Base-by-base conservation (phyloP, 2,113 vertebrate species). In the Pelobates fuscus region DNA sequence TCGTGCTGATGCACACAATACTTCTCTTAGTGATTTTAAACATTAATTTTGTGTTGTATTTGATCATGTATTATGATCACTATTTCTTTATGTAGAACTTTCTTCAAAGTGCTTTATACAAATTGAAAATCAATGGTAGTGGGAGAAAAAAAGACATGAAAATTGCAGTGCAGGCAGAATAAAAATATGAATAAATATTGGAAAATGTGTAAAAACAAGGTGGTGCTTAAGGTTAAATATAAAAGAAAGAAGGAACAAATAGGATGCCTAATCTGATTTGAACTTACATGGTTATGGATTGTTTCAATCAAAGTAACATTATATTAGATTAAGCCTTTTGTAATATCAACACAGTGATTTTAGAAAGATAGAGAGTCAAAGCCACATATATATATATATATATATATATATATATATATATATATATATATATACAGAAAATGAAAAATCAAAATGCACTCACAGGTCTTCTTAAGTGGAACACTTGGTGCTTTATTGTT, bases 171-270 rank as follows among this genome's bases (percentile, higher is more conserved):
- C 24, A 73, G 60, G 32, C 61, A 65, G 30, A 73, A 73, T 55
- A 73, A 67, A 67, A 65, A 58, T 66, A 41, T 26, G 18, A 65
- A 32, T 57, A 73, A 73, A 57, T 73, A 73, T 73, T 73, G 71
- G 52, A 57, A 57, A 73, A 57, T 24, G 61, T 57, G 24, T 73
- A 65, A 73, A 73, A 55, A 10, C 23, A 55, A 63, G 29, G 5
- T 49, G 44, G 4, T 49, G 17, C 17, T 49, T 49, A 18, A 49
- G 17, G 44, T 4, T 49, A 18, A 49, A 49, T 49, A 49, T 14
- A 49, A 49, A 18, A 18, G 44, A 49, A 49, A 1, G 17, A 17
- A 49, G 15, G 15, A 17, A 17, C 12, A 49, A 49, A 17, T 49
- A 49, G 17, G 44, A 49, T 17, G 44, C 17, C 10, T 18, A 49